Evolutionary conservation across 1,140 invertebrate genomes (phyloP), one percentile per base, ranked within the genome.

Genomic region (Triops cancriformis): DNA sequence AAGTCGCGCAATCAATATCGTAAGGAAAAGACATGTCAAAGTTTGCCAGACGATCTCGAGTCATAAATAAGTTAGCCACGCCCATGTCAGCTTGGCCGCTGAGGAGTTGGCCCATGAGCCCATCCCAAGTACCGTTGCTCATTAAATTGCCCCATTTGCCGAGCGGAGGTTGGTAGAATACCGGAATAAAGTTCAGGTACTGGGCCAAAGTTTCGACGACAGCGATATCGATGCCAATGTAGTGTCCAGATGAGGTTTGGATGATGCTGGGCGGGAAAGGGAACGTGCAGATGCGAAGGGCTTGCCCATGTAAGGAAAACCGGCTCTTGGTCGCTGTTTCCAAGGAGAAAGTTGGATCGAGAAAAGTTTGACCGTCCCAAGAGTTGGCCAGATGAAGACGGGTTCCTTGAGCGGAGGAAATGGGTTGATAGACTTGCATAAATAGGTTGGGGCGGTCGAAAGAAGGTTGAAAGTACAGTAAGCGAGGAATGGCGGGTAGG

Each of bases 81-180:
- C n/a, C 74, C n/a, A 41, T 23, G 14, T 75, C 74, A 26, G 42
- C 74, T 18, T 75, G 26, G 18, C 42, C 42, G 18, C 27, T 23
- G 27, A 43, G 10, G 23, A 75, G 3, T 43, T 42, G 14, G 74
- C 74, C 74, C 26, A 75, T 26, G 26, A 75, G 42, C 28, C 74
- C 74, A 41, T 37, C 23, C 26, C 23, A 12, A 1, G 18, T 43
- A 11, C 75, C 75, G 28, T 41, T 64, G 37, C 7, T 41, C 12
- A 64, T 26, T n/a, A 28, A 42, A 75, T 14, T 64, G 41, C 75
- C 75, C 75, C 75, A 76, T 64, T 51, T 76, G 45, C 64, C 75
- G 0, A 7, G 11, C 1, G 41, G 42, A 5, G 75, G 64, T 6
- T 76, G 41, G 75, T 51, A 43, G 26, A 26, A 76, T 5, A 28